Evolutionary conservation across 1,140 invertebrate genomes (phyloP).

Genomic region (Maniola jurtina): DNA sequence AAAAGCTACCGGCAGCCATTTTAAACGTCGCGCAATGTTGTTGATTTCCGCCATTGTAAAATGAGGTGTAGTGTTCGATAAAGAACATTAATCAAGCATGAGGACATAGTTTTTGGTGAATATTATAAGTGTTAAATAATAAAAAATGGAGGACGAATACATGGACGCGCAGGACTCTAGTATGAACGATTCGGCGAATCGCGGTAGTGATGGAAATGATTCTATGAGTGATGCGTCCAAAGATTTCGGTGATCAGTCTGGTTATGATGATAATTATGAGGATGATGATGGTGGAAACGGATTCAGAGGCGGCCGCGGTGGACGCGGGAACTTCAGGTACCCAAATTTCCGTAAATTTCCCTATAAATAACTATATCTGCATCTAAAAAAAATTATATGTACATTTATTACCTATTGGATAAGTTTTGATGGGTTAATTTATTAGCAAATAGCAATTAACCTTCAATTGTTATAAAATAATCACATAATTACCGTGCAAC

Average conservation of each 20-base stretch:
- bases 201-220: conserved; percentile 39
- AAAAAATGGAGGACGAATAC: conserved; percentile 65
- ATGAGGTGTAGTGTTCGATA: conserved; percentile 30
- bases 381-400: neutral
- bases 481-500: no score
- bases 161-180: conserved; percentile 56
- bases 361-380: neutral
- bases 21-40: no score
- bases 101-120: conserved; percentile 53
- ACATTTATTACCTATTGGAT: neutral
- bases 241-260: conserved; percentile 46
- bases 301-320: conserved; percentile 73
- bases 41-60: neutral
- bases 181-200: conserved; percentile 45
- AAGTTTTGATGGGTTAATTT: no score
- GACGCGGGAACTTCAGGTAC: conserved; percentile 81
- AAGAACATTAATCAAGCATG: conserved; percentile 40
- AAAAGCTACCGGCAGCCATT: no score
- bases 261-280: conserved; percentile 55
- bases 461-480: no score
- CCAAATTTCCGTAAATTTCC: neutral
- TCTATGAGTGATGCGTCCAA: conserved; percentile 45
- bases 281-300: conserved; percentile 64
- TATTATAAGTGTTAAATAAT: conserved; percentile 30
- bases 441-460: no score